Conservation (phyloP, 1,140 invertebrate genomes). For the Caenorhabditis elegans region DNA sequence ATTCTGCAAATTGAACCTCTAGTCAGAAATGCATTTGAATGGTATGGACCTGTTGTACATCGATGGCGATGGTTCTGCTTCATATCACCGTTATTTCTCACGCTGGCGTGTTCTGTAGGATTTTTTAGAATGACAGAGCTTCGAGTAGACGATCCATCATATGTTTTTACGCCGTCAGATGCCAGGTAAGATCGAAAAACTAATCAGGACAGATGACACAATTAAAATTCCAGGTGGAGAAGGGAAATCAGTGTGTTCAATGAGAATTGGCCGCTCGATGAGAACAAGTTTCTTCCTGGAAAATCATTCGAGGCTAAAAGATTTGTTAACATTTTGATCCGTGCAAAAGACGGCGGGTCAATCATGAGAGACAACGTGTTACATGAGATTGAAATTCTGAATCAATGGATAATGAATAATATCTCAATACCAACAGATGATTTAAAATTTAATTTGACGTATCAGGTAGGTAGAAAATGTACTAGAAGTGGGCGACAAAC, state of each 20-base stretch:
- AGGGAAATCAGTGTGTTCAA: slow-evolving; percentile 59
- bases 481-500: too few relatives aligned
- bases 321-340: slow-evolving; percentile 63
- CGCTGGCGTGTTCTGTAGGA: slow-evolving; percentile 53
- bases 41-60: slow-evolving; percentile 41
- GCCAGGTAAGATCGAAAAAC: slow-evolving; percentile 52
- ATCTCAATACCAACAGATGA: slow-evolving; percentile 61
- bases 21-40: slow-evolving; percentile 41
- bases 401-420: slow-evolving; percentile 61
- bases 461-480: slow-evolving; percentile 51
- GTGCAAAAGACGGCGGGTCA: slow-evolving; percentile 54
- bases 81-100: slow-evolving; percentile 59
- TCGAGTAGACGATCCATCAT: slow-evolving; percentile 63
- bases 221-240: slow-evolving; percentile 60
- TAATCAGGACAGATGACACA: not conserved
- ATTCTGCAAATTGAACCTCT: slow-evolving; percentile 35
- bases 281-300: slow-evolving; percentile 66
- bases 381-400: slow-evolving; percentile 62
- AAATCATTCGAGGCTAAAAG: slow-evolving; percentile 66
- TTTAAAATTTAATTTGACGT: slow-evolving; percentile 59
- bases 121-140: slow-evolving; percentile 62
- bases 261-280: slow-evolving; percentile 63
- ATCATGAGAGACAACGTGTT: slow-evolving; percentile 60
- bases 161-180: slow-evolving; percentile 64
- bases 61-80: slow-evolving; percentile 58